Conservation (phyloP, 2,888 invertebrate genomes). For the Prosapia bicincta region DNA sequence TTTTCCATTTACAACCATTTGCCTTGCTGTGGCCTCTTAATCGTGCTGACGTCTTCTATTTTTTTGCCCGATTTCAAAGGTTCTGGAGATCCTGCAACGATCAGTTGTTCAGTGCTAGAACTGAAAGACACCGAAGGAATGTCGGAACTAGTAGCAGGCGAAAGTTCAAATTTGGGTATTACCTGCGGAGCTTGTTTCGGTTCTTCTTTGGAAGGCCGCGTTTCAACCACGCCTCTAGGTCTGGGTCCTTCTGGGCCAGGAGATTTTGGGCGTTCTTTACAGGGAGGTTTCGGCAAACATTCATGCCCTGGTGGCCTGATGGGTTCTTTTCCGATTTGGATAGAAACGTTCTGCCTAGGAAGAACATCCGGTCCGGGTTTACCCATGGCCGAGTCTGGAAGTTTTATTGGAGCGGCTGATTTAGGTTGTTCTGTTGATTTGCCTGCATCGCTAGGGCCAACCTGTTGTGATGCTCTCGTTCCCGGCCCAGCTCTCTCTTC, state of each 20-base stretch:
- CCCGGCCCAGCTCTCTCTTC: background rate
- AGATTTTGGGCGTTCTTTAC: background rate
- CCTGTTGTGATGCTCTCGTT: slow-evolving; percentile 12
- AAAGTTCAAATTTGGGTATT: slow-evolving; percentile 19
- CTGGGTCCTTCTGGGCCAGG: background rate
- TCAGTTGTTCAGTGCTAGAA: slow-evolving; percentile 53
- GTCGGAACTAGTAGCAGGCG: slow-evolving; percentile 14
- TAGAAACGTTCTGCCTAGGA: background rate
- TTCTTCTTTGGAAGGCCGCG: background rate
- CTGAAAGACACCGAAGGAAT: slow-evolving; percentile 42
- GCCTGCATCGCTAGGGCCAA: slow-evolving; percentile 10
- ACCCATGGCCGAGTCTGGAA: background rate
- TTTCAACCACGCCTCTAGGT: background rate
- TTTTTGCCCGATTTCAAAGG: slow-evolving; percentile 49
- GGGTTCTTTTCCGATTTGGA: background rate
- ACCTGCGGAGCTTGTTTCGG: background rate
- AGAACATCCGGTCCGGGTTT: background rate
- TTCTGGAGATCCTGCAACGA: slow-evolving; percentile 47
- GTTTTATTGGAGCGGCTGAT: background rate
- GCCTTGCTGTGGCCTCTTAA: slow-evolving; percentile 56
- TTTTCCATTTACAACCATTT: slow-evolving; percentile 62
- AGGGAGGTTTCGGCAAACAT: background rate
- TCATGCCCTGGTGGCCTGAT: background rate
- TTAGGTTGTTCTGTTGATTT: slow-evolving; percentile 30
- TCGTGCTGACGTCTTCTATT: slow-evolving; percentile 54